These are phyloP conservation scores for Dendronephthya gigantea DNA, from an alignment of 64 coral and sea anemone species.

Conservation along the genomic window DNA sequence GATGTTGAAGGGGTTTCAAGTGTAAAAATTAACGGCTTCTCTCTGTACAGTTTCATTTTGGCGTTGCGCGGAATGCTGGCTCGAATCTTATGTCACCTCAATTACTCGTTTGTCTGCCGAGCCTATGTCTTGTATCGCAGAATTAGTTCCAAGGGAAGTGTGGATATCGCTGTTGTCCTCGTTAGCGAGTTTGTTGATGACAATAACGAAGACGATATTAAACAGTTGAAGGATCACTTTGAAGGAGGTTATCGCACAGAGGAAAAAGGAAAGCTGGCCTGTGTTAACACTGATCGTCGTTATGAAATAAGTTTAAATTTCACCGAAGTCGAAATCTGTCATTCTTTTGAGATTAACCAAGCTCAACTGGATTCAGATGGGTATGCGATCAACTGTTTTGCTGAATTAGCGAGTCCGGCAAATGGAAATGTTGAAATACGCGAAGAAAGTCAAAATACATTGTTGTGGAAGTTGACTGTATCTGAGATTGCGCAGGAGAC, in stretches of 20 bases:
- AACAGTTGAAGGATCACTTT: too few relatives aligned
- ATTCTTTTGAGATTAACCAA: not conserved
- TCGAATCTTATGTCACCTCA: too few relatives aligned
- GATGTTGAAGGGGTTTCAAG: not conserved
- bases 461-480: too few relatives aligned
- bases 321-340: not conserved
- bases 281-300: not conserved
- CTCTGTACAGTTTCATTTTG: not conserved
- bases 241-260: not conserved
- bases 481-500: too few relatives aligned
- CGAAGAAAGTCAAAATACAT: not conserved
- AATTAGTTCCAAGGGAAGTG: too few relatives aligned
- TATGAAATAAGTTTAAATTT: not conserved
- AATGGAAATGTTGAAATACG: not conserved
- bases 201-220: not conserved
- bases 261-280: not conserved
- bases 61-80: not conserved
- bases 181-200: too few relatives aligned
- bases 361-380: not conserved
- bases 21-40: not conserved
- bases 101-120: too few relatives aligned
- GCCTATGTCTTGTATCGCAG: too few relatives aligned
- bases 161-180: too few relatives aligned
- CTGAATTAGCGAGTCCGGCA: not conserved
- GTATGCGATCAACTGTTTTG: not conserved